Evolutionary conservation across 2,888 invertebrate genomes (phyloP).

Genomic region (Tortricodes alternella): DNA sequence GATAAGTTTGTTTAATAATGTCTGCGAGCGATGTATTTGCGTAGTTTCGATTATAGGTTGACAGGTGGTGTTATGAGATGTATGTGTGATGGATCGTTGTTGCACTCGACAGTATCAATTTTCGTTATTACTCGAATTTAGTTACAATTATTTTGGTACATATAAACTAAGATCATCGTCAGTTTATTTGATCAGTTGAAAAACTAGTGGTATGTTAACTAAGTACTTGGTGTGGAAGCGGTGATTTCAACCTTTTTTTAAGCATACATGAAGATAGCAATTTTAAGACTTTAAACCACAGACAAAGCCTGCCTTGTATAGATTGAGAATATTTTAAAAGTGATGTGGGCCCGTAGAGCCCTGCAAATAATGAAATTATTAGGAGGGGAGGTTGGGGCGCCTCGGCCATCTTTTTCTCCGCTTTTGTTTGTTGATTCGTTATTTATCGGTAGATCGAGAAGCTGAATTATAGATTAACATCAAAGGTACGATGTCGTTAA

Average conservation of each 20-base stretch:
- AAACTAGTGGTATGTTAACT: not conserved
- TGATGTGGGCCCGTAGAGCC: conserved; percentile 34
- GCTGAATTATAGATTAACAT: conserved; percentile 68
- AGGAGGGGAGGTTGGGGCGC: conserved; percentile 13
- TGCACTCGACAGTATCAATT: not conserved
- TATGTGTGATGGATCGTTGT: conserved; percentile 30
- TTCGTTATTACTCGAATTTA: not conserved
- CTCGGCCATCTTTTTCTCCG: conserved; percentile 26
- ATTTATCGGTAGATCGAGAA: conserved; percentile 36
- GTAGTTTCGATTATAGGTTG: conserved; percentile 28
- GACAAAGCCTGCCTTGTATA: conserved; percentile 28
- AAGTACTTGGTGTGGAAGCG: too few species aligned
- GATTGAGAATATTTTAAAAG: conserved; percentile 37
- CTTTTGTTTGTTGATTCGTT: conserved; percentile 28
- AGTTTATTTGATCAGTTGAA: not conserved
- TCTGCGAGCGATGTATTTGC: conserved; percentile 25
- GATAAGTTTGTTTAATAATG: conserved; percentile 35
- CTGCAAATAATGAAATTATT: conserved; percentile 36
- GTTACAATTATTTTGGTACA: not conserved
- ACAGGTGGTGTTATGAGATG: conserved; percentile 20
- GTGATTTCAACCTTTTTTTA: too few species aligned
- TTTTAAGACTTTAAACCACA: not conserved
- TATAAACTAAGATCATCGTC: too few species aligned
- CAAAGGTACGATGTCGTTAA: conserved; percentile 67
- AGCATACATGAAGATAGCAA: not conserved